Percentiles rank a stretch among this genome's conserved stretches.
phyloP scores from a whole-genome alignment of 2,113 vertebrate genomes.

The Tauraco erythrolophus region DNA sequence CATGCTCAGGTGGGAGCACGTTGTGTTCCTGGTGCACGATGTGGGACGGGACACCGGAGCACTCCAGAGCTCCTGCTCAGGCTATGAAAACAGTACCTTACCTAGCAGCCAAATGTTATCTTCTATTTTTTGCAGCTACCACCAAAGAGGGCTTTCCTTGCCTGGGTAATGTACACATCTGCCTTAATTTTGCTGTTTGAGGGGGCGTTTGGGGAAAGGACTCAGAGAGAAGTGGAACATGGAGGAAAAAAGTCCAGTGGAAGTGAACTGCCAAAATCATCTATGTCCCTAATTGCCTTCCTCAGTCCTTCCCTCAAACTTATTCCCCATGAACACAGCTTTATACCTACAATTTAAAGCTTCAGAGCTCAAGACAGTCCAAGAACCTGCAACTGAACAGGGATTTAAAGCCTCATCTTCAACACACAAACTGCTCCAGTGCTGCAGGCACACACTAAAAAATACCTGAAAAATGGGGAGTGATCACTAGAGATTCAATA shows the following conservation, averaged over 20 bases:
- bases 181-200: background rate
- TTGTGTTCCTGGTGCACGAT: fast-evolving
- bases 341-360: background rate
- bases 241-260: background rate
- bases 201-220: background rate
- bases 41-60: background rate
- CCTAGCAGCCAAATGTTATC: background rate
- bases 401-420: background rate
- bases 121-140: background rate
- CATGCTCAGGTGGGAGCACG: fast-evolving
- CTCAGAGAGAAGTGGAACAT: background rate
- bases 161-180: fast-evolving
- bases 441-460: background rate
- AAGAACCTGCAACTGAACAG: background rate
- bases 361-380: background rate
- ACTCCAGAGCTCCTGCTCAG: background rate
- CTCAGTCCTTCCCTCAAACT: background rate
- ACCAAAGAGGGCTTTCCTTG: background rate
- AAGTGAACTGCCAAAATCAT: background rate
- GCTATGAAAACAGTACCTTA: background rate
- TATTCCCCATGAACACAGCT: background rate
- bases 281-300: background rate
- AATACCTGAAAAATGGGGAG: background rate
- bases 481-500: background rate
- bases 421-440: background rate